Percentiles rank a stretch among this genome's conserved stretches.
Conservation (phyloP, 1,140 invertebrate species). For the Brachionus sp. region DNA sequence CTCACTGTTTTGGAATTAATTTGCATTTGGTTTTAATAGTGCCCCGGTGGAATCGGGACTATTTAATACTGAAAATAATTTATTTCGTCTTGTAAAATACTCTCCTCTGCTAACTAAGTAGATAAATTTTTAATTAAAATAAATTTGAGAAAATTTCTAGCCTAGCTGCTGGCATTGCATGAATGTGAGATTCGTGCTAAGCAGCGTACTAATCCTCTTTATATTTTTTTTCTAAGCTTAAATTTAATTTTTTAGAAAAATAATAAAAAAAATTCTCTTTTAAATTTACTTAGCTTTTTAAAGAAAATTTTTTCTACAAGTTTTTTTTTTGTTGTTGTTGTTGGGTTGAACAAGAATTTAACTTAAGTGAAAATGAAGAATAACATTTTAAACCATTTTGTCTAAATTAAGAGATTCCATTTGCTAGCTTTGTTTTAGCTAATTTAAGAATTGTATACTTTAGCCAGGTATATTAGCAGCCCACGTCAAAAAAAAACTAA, state of each 20-base stretch:
- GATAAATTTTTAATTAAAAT: not conserved
- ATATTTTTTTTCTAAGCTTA: not conserved
- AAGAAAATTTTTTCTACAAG: not conserved
- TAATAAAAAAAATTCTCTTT: too few species aligned
- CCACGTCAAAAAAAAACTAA: constrained; percentile 1
- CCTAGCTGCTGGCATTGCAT: too few species aligned
- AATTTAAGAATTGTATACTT: not conserved
- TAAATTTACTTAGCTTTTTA: not conserved
- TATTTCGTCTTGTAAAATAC: not conserved
- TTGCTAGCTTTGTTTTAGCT: not conserved
- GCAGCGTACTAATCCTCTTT: not conserved
- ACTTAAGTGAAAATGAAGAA: not conserved
- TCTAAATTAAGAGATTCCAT: not conserved
- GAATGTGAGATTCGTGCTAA: too few species aligned
- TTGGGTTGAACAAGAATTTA: not conserved
- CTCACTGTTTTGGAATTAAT: not conserved
- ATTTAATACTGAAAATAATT: not conserved
- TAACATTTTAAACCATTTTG: not conserved
- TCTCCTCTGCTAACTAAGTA: not conserved
- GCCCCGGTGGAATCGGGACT: not conserved
- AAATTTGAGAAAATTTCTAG: not conserved
- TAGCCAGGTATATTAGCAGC: not conserved
- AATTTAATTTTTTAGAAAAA: too few species aligned
- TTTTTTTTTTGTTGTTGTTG: not conserved
- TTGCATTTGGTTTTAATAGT: not conserved